These are phyloP conservation scores for Pelecanoides urinatrix DNA, from an alignment of 2,113 vertebrate genomes.

Conservation along the genomic window DNA sequence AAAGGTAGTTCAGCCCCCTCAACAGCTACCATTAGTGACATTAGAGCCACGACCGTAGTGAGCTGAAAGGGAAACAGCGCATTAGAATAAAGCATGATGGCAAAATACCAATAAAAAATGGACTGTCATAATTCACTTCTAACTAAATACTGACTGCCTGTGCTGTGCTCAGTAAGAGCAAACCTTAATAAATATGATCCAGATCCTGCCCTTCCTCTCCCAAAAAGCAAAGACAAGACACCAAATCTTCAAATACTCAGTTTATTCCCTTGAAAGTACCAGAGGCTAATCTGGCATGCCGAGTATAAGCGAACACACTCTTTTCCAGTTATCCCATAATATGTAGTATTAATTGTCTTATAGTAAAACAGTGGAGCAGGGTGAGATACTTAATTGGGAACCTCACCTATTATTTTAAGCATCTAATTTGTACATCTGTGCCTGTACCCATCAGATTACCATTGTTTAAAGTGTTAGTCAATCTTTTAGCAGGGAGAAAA, in stretches of 20 bases:
- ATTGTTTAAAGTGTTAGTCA: background rate
- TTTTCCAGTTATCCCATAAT: background rate
- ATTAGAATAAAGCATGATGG: background rate
- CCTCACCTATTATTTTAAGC: background rate
- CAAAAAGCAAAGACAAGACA: background rate
- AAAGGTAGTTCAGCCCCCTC: background rate
- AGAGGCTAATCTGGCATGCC: background rate
- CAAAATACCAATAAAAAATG: background rate
- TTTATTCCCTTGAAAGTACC: background rate
- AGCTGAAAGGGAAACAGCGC: background rate
- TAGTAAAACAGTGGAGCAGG: background rate
- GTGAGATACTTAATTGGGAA: background rate
- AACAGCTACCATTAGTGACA: background rate
- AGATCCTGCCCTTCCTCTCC: background rate
- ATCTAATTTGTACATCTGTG: background rate
- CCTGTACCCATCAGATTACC: background rate
- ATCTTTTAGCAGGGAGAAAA: background rate
- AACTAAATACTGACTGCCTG: background rate
- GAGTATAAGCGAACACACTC: background rate
- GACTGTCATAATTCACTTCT: background rate
- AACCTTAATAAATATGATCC: conserved; percentile 4
- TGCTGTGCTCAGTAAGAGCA: background rate
- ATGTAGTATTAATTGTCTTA: background rate
- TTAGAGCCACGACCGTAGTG: background rate
- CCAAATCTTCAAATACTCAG: background rate